Conservation (phyloP, 1,140 invertebrate species). For the Drosophila persimilis region DNA sequence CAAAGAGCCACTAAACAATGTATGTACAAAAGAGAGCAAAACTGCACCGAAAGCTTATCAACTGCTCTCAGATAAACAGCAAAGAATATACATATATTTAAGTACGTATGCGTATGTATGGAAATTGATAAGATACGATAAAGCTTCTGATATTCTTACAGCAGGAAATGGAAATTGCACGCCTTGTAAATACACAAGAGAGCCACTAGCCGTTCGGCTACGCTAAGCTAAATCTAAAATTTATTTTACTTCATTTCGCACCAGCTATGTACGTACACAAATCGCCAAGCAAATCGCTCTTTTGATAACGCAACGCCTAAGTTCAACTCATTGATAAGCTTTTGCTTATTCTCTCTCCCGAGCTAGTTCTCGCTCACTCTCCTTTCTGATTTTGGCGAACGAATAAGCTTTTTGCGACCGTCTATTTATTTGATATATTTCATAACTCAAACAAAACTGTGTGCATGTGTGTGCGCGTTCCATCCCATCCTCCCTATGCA, state of each 20-base stretch:
- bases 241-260: slow-evolving; percentile 6
- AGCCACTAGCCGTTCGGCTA: too few species aligned
- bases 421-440: slow-evolving; percentile 22
- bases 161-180: slow-evolving; percentile 29
- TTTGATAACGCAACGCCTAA: slow-evolving; percentile 56
- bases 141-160: slow-evolving; percentile 9
- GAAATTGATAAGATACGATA: slow-evolving; percentile 55
- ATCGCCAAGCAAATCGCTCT: slow-evolving; percentile 23
- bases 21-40: not conserved
- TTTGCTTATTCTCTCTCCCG: not conserved
- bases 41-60: not conserved
- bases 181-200: not conserved
- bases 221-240: slow-evolving; percentile 21
- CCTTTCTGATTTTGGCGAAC: slow-evolving; percentile 7
- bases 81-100: slow-evolving; percentile 19
- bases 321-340: slow-evolving; percentile 44
- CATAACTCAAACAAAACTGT: slow-evolving; percentile 41
- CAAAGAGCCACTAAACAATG: not conserved
- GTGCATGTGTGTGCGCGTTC: slow-evolving; percentile 5
- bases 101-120: too few species aligned
- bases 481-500: not conserved
- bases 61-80: slow-evolving; percentile 23
- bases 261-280: not conserved
- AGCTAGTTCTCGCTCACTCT: not conserved
- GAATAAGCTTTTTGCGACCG: slow-evolving; percentile 28